Evolutionary conservation across 2,888 invertebrate genomes (phyloP).

Genomic region (Papilio demoleus): DNA sequence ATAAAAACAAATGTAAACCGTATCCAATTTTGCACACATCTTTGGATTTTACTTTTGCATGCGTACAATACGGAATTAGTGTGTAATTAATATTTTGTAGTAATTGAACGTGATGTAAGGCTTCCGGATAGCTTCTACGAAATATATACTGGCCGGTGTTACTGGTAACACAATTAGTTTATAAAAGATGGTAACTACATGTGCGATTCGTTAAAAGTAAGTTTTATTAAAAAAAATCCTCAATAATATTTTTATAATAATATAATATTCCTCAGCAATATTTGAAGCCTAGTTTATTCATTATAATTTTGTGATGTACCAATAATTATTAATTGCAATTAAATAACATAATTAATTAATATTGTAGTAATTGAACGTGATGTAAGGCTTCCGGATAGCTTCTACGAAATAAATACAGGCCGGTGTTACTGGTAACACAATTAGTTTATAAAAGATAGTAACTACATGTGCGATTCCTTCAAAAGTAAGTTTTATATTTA

Average conservation of each 20-base stretch:
- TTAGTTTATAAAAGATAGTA: not conserved
- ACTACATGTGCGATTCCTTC: not conserved
- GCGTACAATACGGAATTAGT: conserved; percentile 29
- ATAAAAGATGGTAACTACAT: not conserved
- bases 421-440: not conserved
- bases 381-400: conserved; percentile 14
- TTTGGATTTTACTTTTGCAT: conserved; percentile 11
- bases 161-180: not conserved
- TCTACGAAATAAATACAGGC: not conserved
- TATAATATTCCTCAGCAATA: too few relatives aligned
- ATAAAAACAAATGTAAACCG: not conserved
- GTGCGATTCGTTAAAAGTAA: not conserved
- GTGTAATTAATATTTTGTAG: conserved; percentile 16
- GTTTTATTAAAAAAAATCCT: not conserved
- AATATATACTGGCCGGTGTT: not conserved
- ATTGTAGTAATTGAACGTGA: conserved; percentile 19
- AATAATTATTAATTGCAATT: too few relatives aligned
- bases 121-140: conserved; percentile 5
- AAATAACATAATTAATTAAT: too few relatives aligned
- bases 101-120: conserved; percentile 11
- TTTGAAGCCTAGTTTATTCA: too few relatives aligned
- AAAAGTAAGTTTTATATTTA: not conserved
- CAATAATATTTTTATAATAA: too few relatives aligned
- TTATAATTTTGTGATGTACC: too few relatives aligned
- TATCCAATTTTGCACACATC: not conserved